Conservation (phyloP, 1,140 invertebrate species). For the Anastatus disparis region DNA sequence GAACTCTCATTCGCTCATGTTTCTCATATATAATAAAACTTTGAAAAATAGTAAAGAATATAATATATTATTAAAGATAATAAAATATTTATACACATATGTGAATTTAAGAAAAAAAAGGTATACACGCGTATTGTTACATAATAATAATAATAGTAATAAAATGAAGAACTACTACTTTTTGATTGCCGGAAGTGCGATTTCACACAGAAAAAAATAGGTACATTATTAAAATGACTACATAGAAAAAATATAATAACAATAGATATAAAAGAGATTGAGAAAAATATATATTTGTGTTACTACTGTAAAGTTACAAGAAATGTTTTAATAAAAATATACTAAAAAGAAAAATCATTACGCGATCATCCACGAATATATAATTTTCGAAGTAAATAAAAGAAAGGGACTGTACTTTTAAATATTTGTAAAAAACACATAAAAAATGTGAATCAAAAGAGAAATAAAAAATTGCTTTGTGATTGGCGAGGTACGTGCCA, state of each 20-base stretch:
- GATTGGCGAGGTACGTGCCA: constrained; percentile 44
- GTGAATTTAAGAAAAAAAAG: neutral
- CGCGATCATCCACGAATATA: neutral
- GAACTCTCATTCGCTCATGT: constrained; percentile 20
- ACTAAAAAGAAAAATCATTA: neutral
- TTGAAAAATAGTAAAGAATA: neutral
- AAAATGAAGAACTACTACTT: neutral
- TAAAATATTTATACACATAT: neutral
- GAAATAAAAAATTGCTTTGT: constrained; percentile 28
- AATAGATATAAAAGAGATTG: constrained; percentile 5
- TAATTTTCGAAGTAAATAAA: neutral
- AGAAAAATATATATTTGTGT: constrained; percentile 11
- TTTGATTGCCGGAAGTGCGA: constrained; percentile 40
- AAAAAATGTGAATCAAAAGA: neutral
- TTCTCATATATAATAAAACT: neutral
- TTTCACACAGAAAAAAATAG: constrained; percentile 30
- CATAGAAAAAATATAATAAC: neutral
- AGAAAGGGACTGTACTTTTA: constrained; percentile 4
- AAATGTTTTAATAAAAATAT: too few relatives aligned
- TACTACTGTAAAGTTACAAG: neutral
- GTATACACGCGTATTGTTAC: neutral
- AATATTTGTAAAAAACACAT: constrained; percentile 2
- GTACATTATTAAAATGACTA: constrained; percentile 3
- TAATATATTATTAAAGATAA: neutral
- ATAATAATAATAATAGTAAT: too few relatives aligned